Base-by-base conservation (phyloP, 1,140 invertebrate genomes). In the Zaprionus kolodkinae region DNA sequence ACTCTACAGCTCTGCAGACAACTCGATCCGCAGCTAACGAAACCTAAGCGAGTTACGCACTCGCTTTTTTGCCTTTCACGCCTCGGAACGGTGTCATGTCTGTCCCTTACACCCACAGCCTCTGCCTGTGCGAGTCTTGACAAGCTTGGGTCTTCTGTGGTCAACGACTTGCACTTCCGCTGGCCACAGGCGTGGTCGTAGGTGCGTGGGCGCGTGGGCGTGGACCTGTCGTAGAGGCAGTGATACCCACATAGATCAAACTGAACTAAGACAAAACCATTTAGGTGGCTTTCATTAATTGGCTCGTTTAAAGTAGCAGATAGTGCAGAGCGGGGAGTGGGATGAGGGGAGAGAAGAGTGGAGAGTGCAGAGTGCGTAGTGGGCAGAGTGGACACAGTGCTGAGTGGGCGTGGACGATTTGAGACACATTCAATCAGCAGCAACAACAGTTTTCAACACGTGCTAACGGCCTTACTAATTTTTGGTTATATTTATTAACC, bases 361-460 rank as follows among this genome's bases (percentile, higher is more conserved):
- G 6, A 43, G n/a, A 43, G 40, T n/a, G 40, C 33, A 1, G 33
- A 10, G 21, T 21, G 21, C 1, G 21, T 21, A 9, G 33, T 7
- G 33, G 33, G 33, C 4, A 35, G 33, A 35, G 33, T 35, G 33
- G 33, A 13, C n/a, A 27, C n/a, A 15, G 7, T 30, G 17, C 6
- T 4, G 45, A 63, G 30, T 35, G 21, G 17, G 17, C 35, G 50
- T 65, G 62, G 50, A 21, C 62, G 15, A 25, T 52, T 50, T 36
- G 0, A 50, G 45, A 7, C 6, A 17, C 21, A 35, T 21, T 17
- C 45, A 25, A 36, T 17, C 61, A 13, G 66, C 21, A 3, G 27
- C 50, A 64, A 52, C 45, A 54, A 25, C 52, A 60, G 55, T 56
- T 48, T 48, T 48, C 21, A 71, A 67, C 72, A 71, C 72, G 72